A percentile compares a stretch with the other conserved stretches of the same genome.
phyloP scores from a whole-genome alignment of 35 echinoderm and acorn worm genomes.

The Apostichopus japonicus region DNA sequence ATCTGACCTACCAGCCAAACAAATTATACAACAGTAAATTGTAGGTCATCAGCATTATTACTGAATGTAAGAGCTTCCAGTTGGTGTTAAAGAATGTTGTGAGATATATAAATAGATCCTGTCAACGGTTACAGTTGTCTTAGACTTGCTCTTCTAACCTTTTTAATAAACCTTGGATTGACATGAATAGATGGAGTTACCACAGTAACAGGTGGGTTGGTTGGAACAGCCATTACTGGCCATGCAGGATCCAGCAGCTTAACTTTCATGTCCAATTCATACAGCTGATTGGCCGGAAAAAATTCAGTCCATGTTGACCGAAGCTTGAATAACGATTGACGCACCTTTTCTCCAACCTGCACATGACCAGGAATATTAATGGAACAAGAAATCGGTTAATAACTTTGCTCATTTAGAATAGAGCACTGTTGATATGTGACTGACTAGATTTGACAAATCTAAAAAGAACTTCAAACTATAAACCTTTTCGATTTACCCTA shows the following conservation, averaged over 20 bases:
- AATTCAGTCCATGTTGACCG: conserved; percentile 89
- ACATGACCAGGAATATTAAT: neutral
- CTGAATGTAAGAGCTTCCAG: no score
- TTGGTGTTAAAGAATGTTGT: no score
- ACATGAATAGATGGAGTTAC: conserved; percentile 79
- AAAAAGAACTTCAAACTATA: no score
- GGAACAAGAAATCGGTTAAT: neutral
- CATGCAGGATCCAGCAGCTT: conserved; percentile 93
- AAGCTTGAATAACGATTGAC: conserved; percentile 89
- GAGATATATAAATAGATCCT: no score
- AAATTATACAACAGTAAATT: no score
- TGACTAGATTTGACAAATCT: no score
- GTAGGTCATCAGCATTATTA: no score
- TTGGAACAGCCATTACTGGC: conserved; percentile 80
- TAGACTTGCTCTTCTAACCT: conserved; percentile 50
- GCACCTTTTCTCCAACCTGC: conserved; percentile 96
- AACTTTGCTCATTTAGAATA: no score
- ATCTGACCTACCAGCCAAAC: no score
- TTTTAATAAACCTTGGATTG: conserved; percentile 99
- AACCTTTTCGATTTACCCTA: no score
- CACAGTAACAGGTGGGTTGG: conserved; percentile 6
- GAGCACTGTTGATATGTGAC: no score
- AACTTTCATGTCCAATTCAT: conserved; percentile 80
- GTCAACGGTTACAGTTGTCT: no score
- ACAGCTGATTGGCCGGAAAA: conserved; percentile 69